A percentile compares a stretch with the other conserved stretches of the same genome.
These are phyloP conservation scores for Tympanuchus pallidicinctus DNA, from an alignment of 2,113 vertebrate species.

Conservation along the genomic window DNA sequence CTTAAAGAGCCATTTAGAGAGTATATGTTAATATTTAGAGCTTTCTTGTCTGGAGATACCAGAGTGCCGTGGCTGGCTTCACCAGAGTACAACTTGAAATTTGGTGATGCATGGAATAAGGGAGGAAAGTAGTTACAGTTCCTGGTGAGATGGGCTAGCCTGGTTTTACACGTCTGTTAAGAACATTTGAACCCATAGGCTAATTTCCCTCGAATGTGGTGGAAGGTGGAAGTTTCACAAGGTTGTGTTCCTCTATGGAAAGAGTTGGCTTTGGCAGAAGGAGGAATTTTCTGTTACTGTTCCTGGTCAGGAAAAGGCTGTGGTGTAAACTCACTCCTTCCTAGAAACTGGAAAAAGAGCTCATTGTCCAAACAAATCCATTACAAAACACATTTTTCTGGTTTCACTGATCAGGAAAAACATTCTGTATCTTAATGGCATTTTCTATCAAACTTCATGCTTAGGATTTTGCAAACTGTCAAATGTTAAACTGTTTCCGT, in stretches of 20 bases:
- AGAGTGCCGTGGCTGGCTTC: not conserved
- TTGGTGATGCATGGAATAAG: not conserved
- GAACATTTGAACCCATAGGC: not conserved
- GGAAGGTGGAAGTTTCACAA: not conserved
- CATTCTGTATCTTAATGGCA: not conserved
- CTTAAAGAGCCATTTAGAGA: not conserved
- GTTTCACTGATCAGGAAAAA: not conserved
- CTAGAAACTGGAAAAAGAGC: not conserved
- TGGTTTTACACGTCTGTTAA: not conserved
- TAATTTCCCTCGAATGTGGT: not conserved
- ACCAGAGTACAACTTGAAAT: not conserved
- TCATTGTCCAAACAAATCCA: not conserved
- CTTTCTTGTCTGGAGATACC: not conserved
- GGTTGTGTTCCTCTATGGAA: not conserved
- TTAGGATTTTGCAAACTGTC: not conserved
- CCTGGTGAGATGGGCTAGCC: not conserved
- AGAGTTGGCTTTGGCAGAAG: not conserved
- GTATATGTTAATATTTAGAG: not conserved
- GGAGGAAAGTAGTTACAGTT: not conserved
- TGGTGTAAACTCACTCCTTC: not conserved
- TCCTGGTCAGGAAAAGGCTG: not conserved
- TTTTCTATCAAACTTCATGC: not conserved
- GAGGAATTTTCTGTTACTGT: slow-evolving; percentile 4
- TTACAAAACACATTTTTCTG: not conserved
- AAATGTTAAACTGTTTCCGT: not conserved